Evolutionary conservation across 2,888 invertebrate species (phyloP).

Genomic region (Protodeltote pygarga): DNA sequence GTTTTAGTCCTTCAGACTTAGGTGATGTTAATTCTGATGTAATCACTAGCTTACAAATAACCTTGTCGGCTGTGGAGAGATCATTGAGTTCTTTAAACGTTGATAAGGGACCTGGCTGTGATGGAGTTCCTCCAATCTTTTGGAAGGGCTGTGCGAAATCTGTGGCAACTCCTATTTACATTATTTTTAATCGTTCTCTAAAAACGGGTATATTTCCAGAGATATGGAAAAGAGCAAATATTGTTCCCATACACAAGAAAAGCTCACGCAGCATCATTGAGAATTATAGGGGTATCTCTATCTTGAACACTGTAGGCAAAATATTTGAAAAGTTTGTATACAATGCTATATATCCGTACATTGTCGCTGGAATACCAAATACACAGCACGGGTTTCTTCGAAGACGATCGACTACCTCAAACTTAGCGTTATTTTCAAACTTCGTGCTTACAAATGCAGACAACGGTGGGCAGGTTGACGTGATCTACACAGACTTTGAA

Average conservation of each 20-base stretch:
- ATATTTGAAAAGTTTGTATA: constrained; percentile 12
- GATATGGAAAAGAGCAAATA: constrained; percentile 24
- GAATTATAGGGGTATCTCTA: constrained; percentile 23
- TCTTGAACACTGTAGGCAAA: constrained; percentile 16
- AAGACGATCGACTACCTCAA: not conserved
- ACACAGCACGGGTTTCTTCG: constrained; percentile 31
- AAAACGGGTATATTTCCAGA: constrained; percentile 17
- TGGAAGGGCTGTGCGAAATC: constrained; percentile 16
- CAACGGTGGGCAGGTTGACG: constrained; percentile 22
- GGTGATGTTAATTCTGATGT: not conserved
- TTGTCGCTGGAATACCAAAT: not conserved
- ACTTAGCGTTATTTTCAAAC: constrained; percentile 2
- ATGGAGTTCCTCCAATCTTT: constrained; percentile 23
- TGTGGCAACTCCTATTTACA: constrained; percentile 9
- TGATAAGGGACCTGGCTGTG: constrained; percentile 20
- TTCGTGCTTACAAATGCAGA: constrained; percentile 16
- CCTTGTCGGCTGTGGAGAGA: not conserved
- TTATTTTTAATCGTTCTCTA: constrained; percentile 22
- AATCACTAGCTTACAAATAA: not conserved
- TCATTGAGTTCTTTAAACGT: not conserved
- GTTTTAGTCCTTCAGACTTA: not conserved
- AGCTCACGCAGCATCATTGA: constrained; percentile 12
- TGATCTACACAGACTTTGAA: constrained; percentile 31
- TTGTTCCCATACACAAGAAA: constrained; percentile 36
- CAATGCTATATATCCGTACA: not conserved